phyloP scores from a whole-genome alignment of 2,888 invertebrate species.

The Torymus aiolomorphi region DNA sequence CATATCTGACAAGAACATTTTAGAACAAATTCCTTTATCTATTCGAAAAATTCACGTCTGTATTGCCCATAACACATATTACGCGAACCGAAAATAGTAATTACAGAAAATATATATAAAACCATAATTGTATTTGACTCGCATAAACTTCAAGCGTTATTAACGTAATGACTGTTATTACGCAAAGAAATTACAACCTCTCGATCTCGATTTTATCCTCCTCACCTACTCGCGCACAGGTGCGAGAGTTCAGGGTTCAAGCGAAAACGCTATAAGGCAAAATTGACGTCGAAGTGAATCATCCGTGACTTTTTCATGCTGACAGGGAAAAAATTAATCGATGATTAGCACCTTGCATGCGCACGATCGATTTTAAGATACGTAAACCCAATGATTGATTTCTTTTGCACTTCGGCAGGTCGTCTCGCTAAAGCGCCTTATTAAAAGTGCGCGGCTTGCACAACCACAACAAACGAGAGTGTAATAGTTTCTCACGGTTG shows the following conservation, averaged over 20 bases:
- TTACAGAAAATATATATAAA: constrained; percentile 31
- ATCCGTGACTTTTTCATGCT: constrained; percentile 17
- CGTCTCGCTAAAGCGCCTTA: constrained; percentile 10
- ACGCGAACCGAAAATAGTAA: neutral
- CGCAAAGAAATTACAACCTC: constrained; percentile 50
- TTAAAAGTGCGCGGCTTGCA: neutral
- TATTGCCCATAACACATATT: neutral
- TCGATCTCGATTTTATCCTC: constrained; percentile 49
- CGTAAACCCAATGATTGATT: constrained; percentile 45
- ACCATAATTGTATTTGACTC: constrained; percentile 32
- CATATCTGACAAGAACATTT: too few relatives aligned
- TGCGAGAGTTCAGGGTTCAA: constrained; percentile 50
- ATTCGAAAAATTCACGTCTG: too few relatives aligned
- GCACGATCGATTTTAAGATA: constrained; percentile 43
- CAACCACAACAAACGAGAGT: constrained; percentile 29
- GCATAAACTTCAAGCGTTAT: constrained; percentile 27
- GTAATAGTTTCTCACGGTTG: constrained; percentile 41
- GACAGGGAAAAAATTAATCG: constrained; percentile 46
- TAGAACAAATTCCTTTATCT: too few relatives aligned
- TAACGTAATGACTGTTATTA: constrained; percentile 52
- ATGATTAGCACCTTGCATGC: constrained; percentile 14
- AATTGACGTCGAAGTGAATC: constrained; percentile 44
- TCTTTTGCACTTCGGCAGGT: constrained; percentile 38
- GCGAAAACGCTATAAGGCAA: constrained; percentile 9
- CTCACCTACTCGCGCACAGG: constrained; percentile 2